A percentile compares a stretch with the other conserved stretches of the same genome.
Evolutionary conservation across 2,113 vertebrate species (phyloP).

Genomic region (Ailurus styani): DNA sequence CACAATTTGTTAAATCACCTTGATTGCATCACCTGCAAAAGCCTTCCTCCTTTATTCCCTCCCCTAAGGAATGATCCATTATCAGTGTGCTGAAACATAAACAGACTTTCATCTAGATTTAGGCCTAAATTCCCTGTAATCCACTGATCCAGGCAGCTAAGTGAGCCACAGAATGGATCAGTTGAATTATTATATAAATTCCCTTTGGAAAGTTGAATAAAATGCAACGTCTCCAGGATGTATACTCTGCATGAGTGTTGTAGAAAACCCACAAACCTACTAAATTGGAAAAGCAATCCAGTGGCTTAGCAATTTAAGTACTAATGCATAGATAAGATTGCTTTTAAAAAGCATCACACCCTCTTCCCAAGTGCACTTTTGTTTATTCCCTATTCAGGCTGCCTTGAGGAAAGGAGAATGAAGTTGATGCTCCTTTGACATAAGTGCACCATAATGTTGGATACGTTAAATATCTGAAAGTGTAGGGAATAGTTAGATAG

Average conservation of each 20-base stretch:
- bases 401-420: slow-evolving; percentile 39
- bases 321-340: slow-evolving; percentile 42
- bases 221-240: slow-evolving; percentile 42
- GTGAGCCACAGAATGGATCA: slow-evolving; percentile 66
- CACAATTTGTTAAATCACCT: neutral
- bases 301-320: slow-evolving; percentile 42
- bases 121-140: slow-evolving; percentile 68
- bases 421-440: slow-evolving; percentile 55
- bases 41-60: neutral
- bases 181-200: slow-evolving; percentile 75
- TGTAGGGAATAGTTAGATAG: slow-evolving; percentile 27
- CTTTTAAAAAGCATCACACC: slow-evolving; percentile 52
- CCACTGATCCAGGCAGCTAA: slow-evolving; percentile 52
- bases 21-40: neutral
- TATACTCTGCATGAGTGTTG: slow-evolving; percentile 43
- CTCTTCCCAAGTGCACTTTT: slow-evolving; percentile 33
- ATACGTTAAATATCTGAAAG: slow-evolving; percentile 32
- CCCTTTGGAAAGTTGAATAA: slow-evolving; percentile 70
- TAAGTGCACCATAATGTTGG: neutral
- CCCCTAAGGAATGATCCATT: slow-evolving; percentile 14
- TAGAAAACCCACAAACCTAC: slow-evolving; percentile 52
- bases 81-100: slow-evolving; percentile 18
- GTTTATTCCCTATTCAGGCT: neutral
- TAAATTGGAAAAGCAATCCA: slow-evolving; percentile 70
- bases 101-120: slow-evolving; percentile 26